These are phyloP conservation scores for Rhea pennata DNA, from an alignment of 2,113 vertebrate genomes.

Conservation along the genomic window DNA sequence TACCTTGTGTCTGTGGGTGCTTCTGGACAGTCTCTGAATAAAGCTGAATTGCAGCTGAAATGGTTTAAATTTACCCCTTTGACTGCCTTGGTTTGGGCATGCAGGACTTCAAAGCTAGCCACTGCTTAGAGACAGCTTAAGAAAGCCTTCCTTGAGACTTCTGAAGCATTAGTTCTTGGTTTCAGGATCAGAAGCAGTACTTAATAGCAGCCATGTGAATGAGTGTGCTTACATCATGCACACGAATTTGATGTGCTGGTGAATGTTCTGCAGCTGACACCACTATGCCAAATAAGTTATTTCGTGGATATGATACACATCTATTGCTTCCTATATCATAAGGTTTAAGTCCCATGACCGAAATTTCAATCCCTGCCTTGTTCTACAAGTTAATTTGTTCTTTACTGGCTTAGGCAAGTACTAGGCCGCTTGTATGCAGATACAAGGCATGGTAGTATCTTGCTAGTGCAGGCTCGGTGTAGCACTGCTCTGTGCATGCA, in stretches of 20 bases:
- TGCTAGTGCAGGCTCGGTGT: not conserved
- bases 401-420: not conserved
- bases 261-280: not conserved
- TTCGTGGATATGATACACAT: not conserved
- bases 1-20: not conserved
- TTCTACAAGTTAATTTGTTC: not conserved
- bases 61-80: not conserved
- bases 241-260: not conserved
- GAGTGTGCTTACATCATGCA: not conserved
- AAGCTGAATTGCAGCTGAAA: not conserved
- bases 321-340: not conserved
- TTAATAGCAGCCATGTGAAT: not conserved
- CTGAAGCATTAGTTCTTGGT: not conserved
- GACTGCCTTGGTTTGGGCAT: not conserved
- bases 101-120: not conserved
- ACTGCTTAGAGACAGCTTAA: not conserved
- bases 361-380: not conserved
- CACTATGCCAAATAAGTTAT: not conserved
- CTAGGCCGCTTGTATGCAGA: not conserved
- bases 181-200: accelerated
- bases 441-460: not conserved
- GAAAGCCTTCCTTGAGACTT: not conserved
- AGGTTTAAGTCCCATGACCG: not conserved
- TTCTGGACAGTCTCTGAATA: not conserved
- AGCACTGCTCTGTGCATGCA: not conserved